Evolutionary conservation across 2,888 invertebrate species (phyloP).

Genomic region (Liodrosophila aerea): DNA sequence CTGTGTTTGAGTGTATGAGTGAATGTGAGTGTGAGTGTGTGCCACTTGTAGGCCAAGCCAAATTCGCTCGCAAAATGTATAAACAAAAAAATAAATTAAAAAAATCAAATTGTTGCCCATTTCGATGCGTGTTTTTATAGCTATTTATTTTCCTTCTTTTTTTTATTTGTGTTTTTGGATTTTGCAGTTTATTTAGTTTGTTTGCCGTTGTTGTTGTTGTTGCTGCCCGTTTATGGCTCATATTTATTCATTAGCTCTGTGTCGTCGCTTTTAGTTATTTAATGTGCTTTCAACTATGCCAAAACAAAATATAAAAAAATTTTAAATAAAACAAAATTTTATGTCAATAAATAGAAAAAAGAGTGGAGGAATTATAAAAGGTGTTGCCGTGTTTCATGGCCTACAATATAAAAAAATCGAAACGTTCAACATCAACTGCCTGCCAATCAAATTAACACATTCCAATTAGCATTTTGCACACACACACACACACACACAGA

Average conservation of each 20-base stretch:
- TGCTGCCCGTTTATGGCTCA: constrained; percentile 43
- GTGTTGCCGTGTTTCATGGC: constrained; percentile 27
- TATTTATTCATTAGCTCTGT: constrained; percentile 62
- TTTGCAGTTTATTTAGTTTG: constrained; percentile 8
- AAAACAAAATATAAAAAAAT: constrained; percentile 13
- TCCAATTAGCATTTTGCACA: constrained; percentile 65
- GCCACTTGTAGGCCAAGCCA: constrained; percentile 39
- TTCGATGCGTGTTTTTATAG: constrained; percentile 38
- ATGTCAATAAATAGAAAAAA: constrained; percentile 8
- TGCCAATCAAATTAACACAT: constrained; percentile 76
- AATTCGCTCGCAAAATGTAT: constrained; percentile 34
- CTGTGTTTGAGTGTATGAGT: constrained; percentile 3
- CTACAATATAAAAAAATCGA: constrained; percentile 33
- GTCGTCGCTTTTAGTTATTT: constrained; percentile 44
- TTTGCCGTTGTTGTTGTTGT: constrained; percentile 19
- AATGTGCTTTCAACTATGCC: constrained; percentile 34
- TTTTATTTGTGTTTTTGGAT: constrained; percentile 23
- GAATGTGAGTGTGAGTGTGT: constrained; percentile 11
- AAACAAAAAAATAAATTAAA: not conserved
- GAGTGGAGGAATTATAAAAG: constrained; percentile 25
- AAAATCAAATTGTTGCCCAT: constrained; percentile 29
- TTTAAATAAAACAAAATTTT: constrained; percentile 5
- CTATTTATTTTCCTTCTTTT: constrained; percentile 11
- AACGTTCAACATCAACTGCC: constrained; percentile 41
- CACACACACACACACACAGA: constrained; percentile 16